These are phyloP conservation scores for Tiliqua scincoides DNA, from an alignment of 2,113 vertebrate species.

Conservation along the genomic window DNA sequence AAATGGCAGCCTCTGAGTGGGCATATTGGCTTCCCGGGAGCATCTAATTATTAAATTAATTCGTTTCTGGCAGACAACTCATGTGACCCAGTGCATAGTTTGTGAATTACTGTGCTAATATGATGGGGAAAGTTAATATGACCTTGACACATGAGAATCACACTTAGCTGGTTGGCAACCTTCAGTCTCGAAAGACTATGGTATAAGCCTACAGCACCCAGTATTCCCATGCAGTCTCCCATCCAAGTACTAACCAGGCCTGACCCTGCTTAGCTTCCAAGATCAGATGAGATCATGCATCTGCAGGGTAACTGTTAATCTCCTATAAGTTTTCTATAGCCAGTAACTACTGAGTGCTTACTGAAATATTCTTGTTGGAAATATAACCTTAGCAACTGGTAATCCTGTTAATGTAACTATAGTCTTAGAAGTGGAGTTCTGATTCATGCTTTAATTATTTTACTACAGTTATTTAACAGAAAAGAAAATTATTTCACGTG, in stretches of 20 bases:
- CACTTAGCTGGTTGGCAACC: too few relatives aligned
- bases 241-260: too few relatives aligned
- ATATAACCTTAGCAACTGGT: neutral
- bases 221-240: too few relatives aligned
- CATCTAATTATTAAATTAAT: too few relatives aligned
- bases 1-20: too few relatives aligned
- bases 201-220: too few relatives aligned
- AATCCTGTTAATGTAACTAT: neutral
- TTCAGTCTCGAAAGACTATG: too few relatives aligned
- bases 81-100: neutral
- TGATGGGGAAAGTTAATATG: neutral
- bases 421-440: neutral
- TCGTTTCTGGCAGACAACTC: neutral
- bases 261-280: too few relatives aligned
- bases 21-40: too few relatives aligned
- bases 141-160: neutral
- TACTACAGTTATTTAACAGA: neutral
- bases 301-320: neutral
- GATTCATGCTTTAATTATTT: neutral
- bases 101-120: neutral
- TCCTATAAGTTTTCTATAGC: neutral
- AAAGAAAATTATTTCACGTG: neutral
- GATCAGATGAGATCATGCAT: too few relatives aligned
- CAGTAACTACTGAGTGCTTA: neutral
- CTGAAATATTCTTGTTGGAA: neutral